A percentile compares a stretch with the other conserved stretches of the same genome.
phyloP scores from a whole-genome alignment of 2,888 invertebrate species.

The Callimorpha dominula region DNA sequence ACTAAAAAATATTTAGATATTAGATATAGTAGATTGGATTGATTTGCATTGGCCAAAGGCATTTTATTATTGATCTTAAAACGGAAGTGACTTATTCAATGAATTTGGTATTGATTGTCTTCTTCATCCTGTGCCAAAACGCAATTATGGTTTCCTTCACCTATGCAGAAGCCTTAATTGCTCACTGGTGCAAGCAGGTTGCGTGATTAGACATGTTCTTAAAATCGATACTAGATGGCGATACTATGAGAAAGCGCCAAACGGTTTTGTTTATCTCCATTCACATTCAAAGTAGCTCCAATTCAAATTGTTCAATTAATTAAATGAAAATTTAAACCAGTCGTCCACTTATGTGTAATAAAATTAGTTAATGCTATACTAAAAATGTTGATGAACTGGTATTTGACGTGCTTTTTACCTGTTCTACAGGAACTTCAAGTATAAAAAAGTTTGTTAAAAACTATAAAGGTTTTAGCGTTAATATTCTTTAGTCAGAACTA shows the following conservation, averaged over 20 bases:
- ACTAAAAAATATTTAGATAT: not conserved
- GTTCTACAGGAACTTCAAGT: constrained; percentile 37
- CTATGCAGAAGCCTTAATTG: not conserved
- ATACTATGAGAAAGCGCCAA: not conserved
- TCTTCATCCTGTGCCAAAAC: not conserved
- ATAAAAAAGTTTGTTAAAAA: constrained; percentile 27
- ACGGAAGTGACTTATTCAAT: not conserved
- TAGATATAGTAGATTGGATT: not conserved
- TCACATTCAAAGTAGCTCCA: constrained; percentile 25
- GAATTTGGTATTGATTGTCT: not conserved
- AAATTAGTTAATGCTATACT: constrained; percentile 38
- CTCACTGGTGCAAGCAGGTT: not conserved
- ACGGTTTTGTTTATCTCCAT: constrained; percentile 22
- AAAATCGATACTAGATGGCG: constrained; percentile 5
- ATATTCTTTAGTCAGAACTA: constrained; percentile 23
- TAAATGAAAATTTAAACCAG: constrained; percentile 31
- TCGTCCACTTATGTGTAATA: constrained; percentile 23
- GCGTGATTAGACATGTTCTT: not conserved
- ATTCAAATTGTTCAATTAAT: constrained; percentile 49
- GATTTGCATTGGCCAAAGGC: not conserved
- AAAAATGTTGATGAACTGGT: constrained; percentile 18
- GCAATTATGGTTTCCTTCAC: not conserved
- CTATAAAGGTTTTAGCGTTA: constrained; percentile 35
- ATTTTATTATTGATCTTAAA: not conserved
- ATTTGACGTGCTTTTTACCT: constrained; percentile 6